phyloP scores from a whole-genome alignment of 2,888 invertebrate species.

The Leucophenga montana region DNA sequence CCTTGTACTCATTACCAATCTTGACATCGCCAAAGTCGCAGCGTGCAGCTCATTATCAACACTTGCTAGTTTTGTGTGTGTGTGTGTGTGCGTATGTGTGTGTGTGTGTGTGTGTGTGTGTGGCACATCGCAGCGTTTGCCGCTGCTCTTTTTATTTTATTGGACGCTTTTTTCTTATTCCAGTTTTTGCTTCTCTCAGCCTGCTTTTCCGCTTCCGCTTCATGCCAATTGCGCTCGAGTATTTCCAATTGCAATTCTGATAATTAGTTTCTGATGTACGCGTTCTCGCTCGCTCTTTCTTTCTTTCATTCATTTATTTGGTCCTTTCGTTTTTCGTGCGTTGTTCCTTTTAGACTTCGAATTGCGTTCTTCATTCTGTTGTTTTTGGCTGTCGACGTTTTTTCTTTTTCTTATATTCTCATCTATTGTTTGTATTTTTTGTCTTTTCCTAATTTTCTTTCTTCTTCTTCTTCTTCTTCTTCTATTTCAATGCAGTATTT shows the following conservation, averaged over 20 bases:
- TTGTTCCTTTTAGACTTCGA: no score
- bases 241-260: slow-evolving; percentile 48
- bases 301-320: slow-evolving; percentile 18
- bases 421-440: slow-evolving; percentile 23
- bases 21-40: no score
- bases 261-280: slow-evolving; percentile 52
- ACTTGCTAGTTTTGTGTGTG: no score
- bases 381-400: neutral
- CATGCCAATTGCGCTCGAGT: neutral
- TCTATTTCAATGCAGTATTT: neutral
- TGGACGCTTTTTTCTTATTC: no score
- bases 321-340: neutral
- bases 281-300: slow-evolving; percentile 14
- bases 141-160: no score
- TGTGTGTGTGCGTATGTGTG: no score
- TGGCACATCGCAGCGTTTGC: no score
- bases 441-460: slow-evolving; percentile 34
- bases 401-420: slow-evolving; percentile 31
- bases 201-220: slow-evolving; percentile 8
- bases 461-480: slow-evolving; percentile 43
- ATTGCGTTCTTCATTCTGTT: neutral
- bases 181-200: neutral
- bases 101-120: no score
- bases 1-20: no score
- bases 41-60: slow-evolving; percentile 10